phyloP scores from a whole-genome alignment of 1,140 invertebrate genomes.

The Carposina sasakii region DNA sequence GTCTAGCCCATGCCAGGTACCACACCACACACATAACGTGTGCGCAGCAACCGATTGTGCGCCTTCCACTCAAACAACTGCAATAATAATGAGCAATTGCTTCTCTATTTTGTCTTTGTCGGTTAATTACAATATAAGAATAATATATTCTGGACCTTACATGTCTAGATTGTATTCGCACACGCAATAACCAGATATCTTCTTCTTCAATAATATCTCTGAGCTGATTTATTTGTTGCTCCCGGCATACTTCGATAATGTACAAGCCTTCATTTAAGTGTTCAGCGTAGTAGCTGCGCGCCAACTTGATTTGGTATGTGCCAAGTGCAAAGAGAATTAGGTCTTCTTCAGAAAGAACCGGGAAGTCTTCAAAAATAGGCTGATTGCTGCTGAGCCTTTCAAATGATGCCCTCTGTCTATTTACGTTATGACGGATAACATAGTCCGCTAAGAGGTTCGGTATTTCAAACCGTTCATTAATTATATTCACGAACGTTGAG shows the following conservation, averaged over 20 bases:
- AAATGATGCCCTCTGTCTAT: slow-evolving; percentile 11
- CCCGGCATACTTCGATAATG: slow-evolving; percentile 6
- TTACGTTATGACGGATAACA: slow-evolving; percentile 15
- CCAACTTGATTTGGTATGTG: slow-evolving; percentile 12
- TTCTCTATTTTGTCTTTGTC: slow-evolving; percentile 2
- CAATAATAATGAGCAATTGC: slow-evolving; percentile 2
- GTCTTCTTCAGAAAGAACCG: background rate
- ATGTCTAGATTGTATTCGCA: slow-evolving; percentile 7
- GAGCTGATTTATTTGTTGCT: background rate
- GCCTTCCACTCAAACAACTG: slow-evolving; percentile 3
- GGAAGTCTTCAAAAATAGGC: slow-evolving; percentile 8
- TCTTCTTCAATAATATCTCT: background rate
- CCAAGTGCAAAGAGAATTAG: slow-evolving; percentile 7
- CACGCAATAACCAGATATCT: slow-evolving; percentile 4
- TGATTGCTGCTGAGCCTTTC: slow-evolving; percentile 2
- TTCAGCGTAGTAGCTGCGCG: slow-evolving; percentile 7
- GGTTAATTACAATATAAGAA: slow-evolving; percentile 7
- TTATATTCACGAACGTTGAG: background rate
- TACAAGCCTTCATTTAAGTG: background rate
- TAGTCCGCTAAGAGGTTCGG: slow-evolving; percentile 11
- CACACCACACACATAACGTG: slow-evolving; percentile 10
- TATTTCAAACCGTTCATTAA: background rate
- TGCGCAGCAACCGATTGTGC: slow-evolving; percentile 7
- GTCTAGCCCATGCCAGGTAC: slow-evolving; percentile 12
- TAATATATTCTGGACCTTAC: slow-evolving; percentile 7